A percentile compares a stretch with the other conserved stretches of the same genome.
Evolutionary conservation across 2,797 vertebrate genomes (phyloP).

Genomic region (Sandelia bainsii): DNA sequence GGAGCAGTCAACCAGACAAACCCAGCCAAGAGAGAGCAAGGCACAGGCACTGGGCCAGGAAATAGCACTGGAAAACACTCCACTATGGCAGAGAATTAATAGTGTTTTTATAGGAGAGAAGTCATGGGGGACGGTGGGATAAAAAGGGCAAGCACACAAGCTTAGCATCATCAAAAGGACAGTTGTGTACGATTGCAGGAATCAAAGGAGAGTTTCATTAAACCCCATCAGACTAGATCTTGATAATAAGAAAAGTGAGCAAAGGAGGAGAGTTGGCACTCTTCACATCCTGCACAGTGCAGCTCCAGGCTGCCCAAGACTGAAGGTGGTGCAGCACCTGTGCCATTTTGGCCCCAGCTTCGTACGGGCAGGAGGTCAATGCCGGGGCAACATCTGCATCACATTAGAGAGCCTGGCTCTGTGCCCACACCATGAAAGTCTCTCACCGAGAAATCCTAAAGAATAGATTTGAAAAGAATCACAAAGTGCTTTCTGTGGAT

Average conservation of each 20-base stretch:
- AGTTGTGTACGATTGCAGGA: slow-evolving; percentile 44
- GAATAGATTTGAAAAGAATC: slow-evolving; percentile 49
- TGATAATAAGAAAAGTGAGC: slow-evolving; percentile 59
- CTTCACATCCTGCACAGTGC: slow-evolving; percentile 71
- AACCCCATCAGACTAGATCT: slow-evolving; percentile 39
- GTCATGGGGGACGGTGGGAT: slow-evolving; percentile 31
- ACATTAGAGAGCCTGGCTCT: slow-evolving; percentile 76
- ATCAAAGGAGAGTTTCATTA: slow-evolving; percentile 48
- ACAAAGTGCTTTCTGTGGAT: slow-evolving; percentile 24
- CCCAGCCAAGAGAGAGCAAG: slow-evolving; percentile 82
- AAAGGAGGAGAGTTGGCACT: slow-evolving; percentile 75
- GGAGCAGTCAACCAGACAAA: slow-evolving; percentile 83
- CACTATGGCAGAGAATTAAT: slow-evolving; percentile 75
- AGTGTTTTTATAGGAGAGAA: slow-evolving; percentile 69
- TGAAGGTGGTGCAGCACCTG: slow-evolving; percentile 77
- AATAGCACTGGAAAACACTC: slow-evolving; percentile 79
- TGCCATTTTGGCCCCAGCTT: slow-evolving; percentile 75
- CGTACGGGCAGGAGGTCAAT: slow-evolving; percentile 77
- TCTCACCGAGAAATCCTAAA: slow-evolving; percentile 48
- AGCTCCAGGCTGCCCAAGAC: slow-evolving; percentile 69
- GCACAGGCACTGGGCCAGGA: slow-evolving; percentile 80
- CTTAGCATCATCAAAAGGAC: slow-evolving; percentile 47
- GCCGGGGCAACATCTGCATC: slow-evolving; percentile 84
- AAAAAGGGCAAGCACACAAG: slow-evolving; percentile 27
- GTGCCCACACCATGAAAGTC: slow-evolving; percentile 47